These are phyloP conservation scores for Calidris pygmaea DNA, from an alignment of 2,113 vertebrate species.

Conservation along the genomic window DNA sequence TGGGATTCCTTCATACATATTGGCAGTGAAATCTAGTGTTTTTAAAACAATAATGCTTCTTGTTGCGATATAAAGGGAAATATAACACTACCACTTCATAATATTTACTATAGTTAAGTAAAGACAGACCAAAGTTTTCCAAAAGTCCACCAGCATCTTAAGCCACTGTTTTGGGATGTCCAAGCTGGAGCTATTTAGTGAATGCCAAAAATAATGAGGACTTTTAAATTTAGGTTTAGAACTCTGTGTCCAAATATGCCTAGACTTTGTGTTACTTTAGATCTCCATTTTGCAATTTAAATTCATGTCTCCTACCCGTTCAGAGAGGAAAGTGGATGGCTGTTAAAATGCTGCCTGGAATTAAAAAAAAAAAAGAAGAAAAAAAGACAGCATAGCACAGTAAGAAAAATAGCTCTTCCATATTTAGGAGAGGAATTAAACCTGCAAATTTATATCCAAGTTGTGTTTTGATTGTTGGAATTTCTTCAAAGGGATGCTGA, in stretches of 20 bases:
- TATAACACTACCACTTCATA: not conserved
- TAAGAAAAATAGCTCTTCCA: not conserved
- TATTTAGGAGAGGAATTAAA: not conserved
- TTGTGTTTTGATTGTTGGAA: not conserved
- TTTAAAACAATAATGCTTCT: not conserved
- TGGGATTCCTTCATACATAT: not conserved
- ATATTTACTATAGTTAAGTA: constrained; percentile 47
- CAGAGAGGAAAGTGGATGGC: not conserved
- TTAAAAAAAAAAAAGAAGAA: not conserved
- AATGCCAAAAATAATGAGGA: constrained; percentile 41
- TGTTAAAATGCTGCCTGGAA: constrained; percentile 2
- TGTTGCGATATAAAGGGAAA: constrained; percentile 33
- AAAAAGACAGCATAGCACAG: not conserved
- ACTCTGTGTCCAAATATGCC: not conserved
- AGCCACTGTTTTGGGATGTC: constrained; percentile 1
- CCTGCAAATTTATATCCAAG: not conserved
- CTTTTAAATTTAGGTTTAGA: constrained; percentile 34
- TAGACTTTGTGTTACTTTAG: constrained; percentile 15
- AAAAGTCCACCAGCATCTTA: constrained; percentile 6
- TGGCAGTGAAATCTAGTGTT: constrained; percentile 1
- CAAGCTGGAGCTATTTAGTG: not conserved
- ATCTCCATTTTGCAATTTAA: constrained; percentile 34
- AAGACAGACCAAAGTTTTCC: constrained; percentile 25
- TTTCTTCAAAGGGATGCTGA: not conserved
- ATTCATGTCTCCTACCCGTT: not conserved